Conservation (phyloP, 2,888 invertebrate genomes). For the Zaprionus obscuricornis region DNA sequence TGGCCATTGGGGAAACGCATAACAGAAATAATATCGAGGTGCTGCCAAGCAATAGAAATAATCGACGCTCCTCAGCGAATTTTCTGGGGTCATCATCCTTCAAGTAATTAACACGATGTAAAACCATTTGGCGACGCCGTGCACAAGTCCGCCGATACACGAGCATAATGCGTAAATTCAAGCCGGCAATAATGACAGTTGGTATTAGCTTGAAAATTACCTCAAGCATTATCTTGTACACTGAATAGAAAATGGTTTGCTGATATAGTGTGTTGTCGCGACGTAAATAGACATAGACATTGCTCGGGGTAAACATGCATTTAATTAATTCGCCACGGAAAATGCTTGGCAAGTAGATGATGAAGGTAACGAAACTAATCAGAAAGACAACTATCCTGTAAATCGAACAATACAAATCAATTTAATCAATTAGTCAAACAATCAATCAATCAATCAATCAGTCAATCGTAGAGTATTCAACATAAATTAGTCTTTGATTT, state of each 20-base stretch:
- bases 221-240: slow-evolving; percentile 87
- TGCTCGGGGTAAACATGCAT: slow-evolving; percentile 84
- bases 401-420: slow-evolving; percentile 10
- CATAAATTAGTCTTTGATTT: too few relatives aligned
- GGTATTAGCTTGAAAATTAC: slow-evolving; percentile 88
- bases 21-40: slow-evolving; percentile 88
- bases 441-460: too few relatives aligned
- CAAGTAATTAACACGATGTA: slow-evolving; percentile 84
- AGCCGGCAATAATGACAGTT: slow-evolving; percentile 87
- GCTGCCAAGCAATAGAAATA: slow-evolving; percentile 87
- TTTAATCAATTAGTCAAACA: too few relatives aligned
- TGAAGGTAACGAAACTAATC: slow-evolving; percentile 87
- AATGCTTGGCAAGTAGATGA: slow-evolving; percentile 88
- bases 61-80: slow-evolving; percentile 87
- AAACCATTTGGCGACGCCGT: slow-evolving; percentile 87
- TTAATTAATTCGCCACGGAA: slow-evolving; percentile 86
- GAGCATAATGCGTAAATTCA: slow-evolving; percentile 87
- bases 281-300: slow-evolving; percentile 86
- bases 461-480: too few relatives aligned
- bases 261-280: slow-evolving; percentile 85
- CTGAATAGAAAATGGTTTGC: slow-evolving; percentile 85
- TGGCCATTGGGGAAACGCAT: slow-evolving; percentile 89
- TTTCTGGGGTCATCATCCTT: slow-evolving; percentile 87
- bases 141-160: slow-evolving; percentile 88
- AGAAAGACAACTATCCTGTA: slow-evolving; percentile 85